phyloP scores from a whole-genome alignment of 2,797 vertebrate species.

The Pelodytes ibericus region DNA sequence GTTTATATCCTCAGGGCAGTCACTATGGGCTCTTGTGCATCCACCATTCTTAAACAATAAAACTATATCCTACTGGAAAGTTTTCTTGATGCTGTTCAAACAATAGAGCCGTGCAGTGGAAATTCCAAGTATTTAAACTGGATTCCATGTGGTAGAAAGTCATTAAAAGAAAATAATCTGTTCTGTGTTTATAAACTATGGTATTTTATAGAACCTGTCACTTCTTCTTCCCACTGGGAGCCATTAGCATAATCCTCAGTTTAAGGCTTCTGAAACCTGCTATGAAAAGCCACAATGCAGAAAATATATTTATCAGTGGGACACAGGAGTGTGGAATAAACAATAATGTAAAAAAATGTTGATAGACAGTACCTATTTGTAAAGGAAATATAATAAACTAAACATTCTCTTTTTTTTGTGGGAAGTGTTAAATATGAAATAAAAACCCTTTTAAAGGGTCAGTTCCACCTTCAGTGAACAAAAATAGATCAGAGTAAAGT shows the following conservation, averaged over 20 bases:
- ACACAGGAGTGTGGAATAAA: slow-evolving; percentile 5
- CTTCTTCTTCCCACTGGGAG: slow-evolving; percentile 4
- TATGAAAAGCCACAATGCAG: slow-evolving; percentile 6
- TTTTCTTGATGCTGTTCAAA: background rate
- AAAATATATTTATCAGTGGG: slow-evolving; percentile 10
- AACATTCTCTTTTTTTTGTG: no score
- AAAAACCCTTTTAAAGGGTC: no score
- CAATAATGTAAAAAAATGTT: slow-evolving; percentile 11
- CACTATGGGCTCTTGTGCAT: no score
- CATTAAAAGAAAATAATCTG: slow-evolving; percentile 35
- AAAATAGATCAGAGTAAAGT: no score
- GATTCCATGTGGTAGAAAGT: slow-evolving; percentile 2
- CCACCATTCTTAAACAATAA: no score
- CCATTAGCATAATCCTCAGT: slow-evolving; percentile 39
- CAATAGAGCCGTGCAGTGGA: background rate
- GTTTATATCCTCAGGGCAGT: no score
- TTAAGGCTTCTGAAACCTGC: slow-evolving; percentile 18
- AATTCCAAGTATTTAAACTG: slow-evolving; percentile 8
- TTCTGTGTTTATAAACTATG: slow-evolving; percentile 20
- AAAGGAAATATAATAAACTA: slow-evolving; percentile 15
- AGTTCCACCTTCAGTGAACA: no score
- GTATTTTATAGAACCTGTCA: slow-evolving; percentile 42
- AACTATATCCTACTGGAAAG: no score
- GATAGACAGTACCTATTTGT: slow-evolving; percentile 7
- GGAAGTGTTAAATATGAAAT: no score